phyloP scores from a whole-genome alignment of 2,113 vertebrate genomes.

The Leiothrix lutea region DNA sequence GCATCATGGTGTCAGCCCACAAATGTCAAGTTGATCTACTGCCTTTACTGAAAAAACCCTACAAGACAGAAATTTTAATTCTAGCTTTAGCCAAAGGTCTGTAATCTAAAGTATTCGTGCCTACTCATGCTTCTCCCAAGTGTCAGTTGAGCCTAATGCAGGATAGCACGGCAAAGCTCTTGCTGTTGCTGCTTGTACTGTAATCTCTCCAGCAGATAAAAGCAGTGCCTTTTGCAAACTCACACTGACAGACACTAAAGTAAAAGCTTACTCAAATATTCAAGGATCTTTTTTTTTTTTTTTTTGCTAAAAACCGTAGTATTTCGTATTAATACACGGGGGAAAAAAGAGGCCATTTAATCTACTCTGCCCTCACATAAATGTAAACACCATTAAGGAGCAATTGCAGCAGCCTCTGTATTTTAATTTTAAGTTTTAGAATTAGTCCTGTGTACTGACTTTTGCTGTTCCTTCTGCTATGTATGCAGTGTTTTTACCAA shows the following conservation, averaged over 20 bases:
- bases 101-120: conserved; percentile 46
- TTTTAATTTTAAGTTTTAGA: background rate
- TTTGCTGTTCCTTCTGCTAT: background rate
- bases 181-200: conserved; percentile 7
- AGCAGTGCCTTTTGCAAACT: conserved; percentile 43
- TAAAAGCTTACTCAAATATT: conserved; percentile 54
- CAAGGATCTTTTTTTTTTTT: background rate
- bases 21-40: conserved; percentile 45
- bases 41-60: background rate
- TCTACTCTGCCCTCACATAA: background rate
- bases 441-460: background rate
- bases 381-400: conserved; percentile 16
- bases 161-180: background rate
- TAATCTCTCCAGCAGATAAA: conserved; percentile 60
- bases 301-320: background rate
- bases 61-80: conserved; percentile 39
- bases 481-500: background rate
- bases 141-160: conserved; percentile 51
- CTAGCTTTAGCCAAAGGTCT: conserved; percentile 31
- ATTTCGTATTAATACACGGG: background rate
- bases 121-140: conserved; percentile 36
- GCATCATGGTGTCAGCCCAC: background rate
- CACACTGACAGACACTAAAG: conserved; percentile 33
- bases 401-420: background rate
- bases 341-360: background rate